Percentiles rank a stretch among this genome's conserved stretches.
Evolutionary conservation across 2,888 invertebrate genomes (phyloP).

Genomic region (Hermaeophaga mercurialis): DNA sequence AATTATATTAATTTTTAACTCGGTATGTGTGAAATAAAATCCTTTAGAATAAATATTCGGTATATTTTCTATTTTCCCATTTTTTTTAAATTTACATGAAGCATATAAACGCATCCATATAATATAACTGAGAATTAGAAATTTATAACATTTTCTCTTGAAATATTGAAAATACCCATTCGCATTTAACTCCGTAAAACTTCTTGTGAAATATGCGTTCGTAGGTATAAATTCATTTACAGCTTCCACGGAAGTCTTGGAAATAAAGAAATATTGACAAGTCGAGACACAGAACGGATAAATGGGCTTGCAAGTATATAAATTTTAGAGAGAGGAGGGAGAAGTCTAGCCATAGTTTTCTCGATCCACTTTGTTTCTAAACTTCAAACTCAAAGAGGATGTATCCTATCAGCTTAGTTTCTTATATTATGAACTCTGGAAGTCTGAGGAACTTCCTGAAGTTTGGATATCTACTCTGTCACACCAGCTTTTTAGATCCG

Average conservation of each 20-base stretch:
- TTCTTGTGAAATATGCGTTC: slow-evolving; percentile 4
- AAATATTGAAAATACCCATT: slow-evolving; percentile 1
- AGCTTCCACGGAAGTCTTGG: background rate
- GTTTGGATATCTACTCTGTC: slow-evolving; percentile 13
- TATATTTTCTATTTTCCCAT: too few relatives aligned
- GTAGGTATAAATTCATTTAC: slow-evolving; percentile 10
- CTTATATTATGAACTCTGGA: slow-evolving; percentile 17
- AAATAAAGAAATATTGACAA: slow-evolving; percentile 16
- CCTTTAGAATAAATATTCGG: too few relatives aligned
- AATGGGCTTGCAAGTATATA: background rate
- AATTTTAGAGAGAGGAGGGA: background rate
- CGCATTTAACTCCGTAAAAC: background rate
- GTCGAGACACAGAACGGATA: background rate
- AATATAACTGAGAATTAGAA: background rate
- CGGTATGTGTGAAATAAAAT: too few relatives aligned
- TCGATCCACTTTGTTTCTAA: slow-evolving; percentile 8
- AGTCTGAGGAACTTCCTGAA: slow-evolving; percentile 4
- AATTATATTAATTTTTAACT: too few relatives aligned
- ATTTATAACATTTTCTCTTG: slow-evolving; percentile 1
- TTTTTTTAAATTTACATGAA: too few relatives aligned
- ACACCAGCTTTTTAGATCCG: slow-evolving; percentile 13
- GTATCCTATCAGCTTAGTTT: slow-evolving; percentile 15
- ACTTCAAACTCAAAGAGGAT: slow-evolving; percentile 8
- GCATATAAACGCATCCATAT: too few relatives aligned
- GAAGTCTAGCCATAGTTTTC: slow-evolving; percentile 13